Conservation (phyloP, 2,797 vertebrate species). For the Anguilla pacifica region DNA sequence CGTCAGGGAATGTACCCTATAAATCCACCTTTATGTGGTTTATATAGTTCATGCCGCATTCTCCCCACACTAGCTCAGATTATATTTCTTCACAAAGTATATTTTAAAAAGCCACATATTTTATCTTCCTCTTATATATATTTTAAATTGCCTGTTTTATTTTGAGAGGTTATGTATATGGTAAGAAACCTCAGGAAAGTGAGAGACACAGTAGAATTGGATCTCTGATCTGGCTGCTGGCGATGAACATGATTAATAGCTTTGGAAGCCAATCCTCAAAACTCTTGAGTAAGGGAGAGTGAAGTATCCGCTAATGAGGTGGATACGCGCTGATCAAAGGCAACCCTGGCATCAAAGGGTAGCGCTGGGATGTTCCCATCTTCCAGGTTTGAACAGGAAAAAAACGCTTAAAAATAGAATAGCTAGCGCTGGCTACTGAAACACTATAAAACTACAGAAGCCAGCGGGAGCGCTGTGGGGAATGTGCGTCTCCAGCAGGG, state of each 20-base stretch:
- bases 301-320: conserved; percentile 37
- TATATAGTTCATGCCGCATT: not conserved
- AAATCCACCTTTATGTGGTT: not conserved
- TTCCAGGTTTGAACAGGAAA: not conserved
- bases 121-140: not conserved
- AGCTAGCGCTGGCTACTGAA: not conserved
- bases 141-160: not conserved
- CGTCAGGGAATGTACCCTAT: not conserved
- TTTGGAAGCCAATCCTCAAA: conserved; percentile 15
- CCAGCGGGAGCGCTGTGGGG: not conserved
- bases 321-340: conserved; percentile 49
- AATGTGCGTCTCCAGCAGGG: not conserved
- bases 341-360: conserved; percentile 21
- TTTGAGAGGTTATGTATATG: not conserved
- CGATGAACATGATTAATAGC: conserved; percentile 6
- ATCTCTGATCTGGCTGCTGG: not conserved
- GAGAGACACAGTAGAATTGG: not conserved
- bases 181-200: not conserved
- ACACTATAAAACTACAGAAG: not conserved
- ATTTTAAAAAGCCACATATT: not conserved
- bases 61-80: not conserved
- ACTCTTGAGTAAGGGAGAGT: not conserved
- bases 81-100: not conserved
- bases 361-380: not conserved
- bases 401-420: not conserved